phyloP scores from a whole-genome alignment of 2,888 invertebrate genomes.

The Torymus texanus region DNA sequence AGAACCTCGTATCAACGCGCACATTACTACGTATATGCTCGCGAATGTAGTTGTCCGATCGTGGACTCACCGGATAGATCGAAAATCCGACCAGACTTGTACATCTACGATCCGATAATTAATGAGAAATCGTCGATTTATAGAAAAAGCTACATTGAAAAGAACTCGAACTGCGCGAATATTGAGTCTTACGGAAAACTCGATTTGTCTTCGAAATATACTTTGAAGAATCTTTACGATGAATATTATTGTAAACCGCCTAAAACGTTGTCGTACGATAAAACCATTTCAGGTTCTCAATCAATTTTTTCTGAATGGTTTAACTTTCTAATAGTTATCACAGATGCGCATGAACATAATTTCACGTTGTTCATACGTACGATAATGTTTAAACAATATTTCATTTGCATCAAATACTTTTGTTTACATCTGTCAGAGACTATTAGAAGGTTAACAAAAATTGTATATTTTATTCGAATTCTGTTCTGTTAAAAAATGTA shows the following conservation, averaged over 20 bases:
- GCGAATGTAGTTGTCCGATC: neutral
- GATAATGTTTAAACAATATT: slow-evolving; percentile 3
- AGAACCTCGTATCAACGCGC: slow-evolving; percentile 37
- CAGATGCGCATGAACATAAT: too few relatives aligned
- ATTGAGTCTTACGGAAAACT: slow-evolving; percentile 22
- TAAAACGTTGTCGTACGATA: slow-evolving; percentile 15
- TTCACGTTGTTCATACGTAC: too few relatives aligned
- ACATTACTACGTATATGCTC: slow-evolving; percentile 34
- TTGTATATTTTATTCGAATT: neutral
- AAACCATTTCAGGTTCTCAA: slow-evolving; percentile 42
- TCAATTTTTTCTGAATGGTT: slow-evolving; percentile 3
- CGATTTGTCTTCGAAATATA: slow-evolving; percentile 24
- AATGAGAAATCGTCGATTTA: slow-evolving; percentile 44
- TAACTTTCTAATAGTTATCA: slow-evolving; percentile 2
- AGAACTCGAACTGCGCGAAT: neutral
- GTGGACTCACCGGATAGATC: neutral
- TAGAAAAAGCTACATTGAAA: neutral
- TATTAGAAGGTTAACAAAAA: neutral
- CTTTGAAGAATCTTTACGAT: slow-evolving; percentile 44
- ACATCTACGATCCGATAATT: slow-evolving; percentile 45
- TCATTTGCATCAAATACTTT: neutral
- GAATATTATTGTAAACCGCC: slow-evolving; percentile 38
- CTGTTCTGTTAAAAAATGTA: neutral
- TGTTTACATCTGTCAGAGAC: neutral
- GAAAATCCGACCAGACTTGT: slow-evolving; percentile 39